Evolutionary conservation across 53 echinoderm and acorn worm genomes (phyloP), one percentile per base, ranked within the genome.

Genomic region (Luidia sarsii): DNA sequence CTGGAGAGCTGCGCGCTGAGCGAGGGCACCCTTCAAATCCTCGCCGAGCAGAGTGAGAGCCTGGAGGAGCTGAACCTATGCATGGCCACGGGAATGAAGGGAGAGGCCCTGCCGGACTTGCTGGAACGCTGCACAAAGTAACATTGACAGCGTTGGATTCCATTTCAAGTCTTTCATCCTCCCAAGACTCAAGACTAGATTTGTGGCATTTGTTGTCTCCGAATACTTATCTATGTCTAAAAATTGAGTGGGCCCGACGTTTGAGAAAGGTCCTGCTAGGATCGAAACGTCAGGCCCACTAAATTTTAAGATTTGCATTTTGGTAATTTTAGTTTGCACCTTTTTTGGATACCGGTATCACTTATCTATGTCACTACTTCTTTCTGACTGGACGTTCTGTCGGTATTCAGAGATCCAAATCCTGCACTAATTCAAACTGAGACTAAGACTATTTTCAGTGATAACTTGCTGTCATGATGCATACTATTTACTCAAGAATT

Each of bases 41-140:
- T 94, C 2, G 79, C 82, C 1, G 25, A 59, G 2, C 68, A 55
- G 14, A 43, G 61, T 0, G 36, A 29, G 30, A 34, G 68, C 53
- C 63, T 94, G 1, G 65, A 89, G 69, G 89, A 86, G 18, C 62
- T 94, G 25, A 89, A 94, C 82, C 79, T 94, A 31, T 86, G 91
- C 80, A 94, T 94, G 94, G 82, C 86, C 71, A 75, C 37, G 13
- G 86, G 86, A 2, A 37, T 89, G 35, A 37, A 39, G 28, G 68
- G 80, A 30, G 70, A 60, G 22, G 86, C 67, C 18, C 35, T 94
- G 14, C 23, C 19, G 23, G 23, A 22, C 15, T 20, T 88, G 21
- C 46, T 91, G 10, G 10, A 22, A 16, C 41, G 31, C 18, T 83
- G 84, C 39, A 53, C 53, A 15, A 91, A 67, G 88, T 80, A 72